Conservation (phyloP, 2,113 vertebrate species). For the Upupa epops region DNA sequence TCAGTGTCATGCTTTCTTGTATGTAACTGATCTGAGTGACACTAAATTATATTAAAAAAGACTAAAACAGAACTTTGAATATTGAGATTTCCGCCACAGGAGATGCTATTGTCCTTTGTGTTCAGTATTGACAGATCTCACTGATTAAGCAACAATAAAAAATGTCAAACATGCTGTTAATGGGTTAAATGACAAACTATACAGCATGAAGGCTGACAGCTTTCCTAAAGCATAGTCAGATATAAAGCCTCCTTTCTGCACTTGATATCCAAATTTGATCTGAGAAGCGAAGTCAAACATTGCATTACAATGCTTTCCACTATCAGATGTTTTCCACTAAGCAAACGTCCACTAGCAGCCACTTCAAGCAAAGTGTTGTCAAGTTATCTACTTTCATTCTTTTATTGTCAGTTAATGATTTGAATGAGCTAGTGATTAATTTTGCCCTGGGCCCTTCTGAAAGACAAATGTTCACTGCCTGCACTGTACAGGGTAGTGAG, state of each 20-base stretch:
- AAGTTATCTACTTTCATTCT: neutral
- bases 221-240: neutral
- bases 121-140: neutral
- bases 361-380: neutral
- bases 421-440: neutral
- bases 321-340: neutral
- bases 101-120: neutral
- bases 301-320: neutral
- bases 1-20: neutral
- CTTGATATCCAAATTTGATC: neutral
- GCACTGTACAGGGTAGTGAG: neutral
- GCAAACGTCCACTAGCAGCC: neutral
- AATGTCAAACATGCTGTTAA: neutral
- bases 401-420: neutral
- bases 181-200: neutral
- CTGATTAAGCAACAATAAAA: neutral
- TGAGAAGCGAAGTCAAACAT: neutral
- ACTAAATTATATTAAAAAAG: neutral
- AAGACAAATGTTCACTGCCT: neutral
- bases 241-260: neutral
- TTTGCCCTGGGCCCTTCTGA: neutral
- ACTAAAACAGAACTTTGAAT: neutral
- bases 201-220: neutral
- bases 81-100: neutral
- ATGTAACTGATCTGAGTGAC: neutral